Conservation (phyloP, 2,113 vertebrate genomes). For the Melanerpes aurifrons region DNA sequence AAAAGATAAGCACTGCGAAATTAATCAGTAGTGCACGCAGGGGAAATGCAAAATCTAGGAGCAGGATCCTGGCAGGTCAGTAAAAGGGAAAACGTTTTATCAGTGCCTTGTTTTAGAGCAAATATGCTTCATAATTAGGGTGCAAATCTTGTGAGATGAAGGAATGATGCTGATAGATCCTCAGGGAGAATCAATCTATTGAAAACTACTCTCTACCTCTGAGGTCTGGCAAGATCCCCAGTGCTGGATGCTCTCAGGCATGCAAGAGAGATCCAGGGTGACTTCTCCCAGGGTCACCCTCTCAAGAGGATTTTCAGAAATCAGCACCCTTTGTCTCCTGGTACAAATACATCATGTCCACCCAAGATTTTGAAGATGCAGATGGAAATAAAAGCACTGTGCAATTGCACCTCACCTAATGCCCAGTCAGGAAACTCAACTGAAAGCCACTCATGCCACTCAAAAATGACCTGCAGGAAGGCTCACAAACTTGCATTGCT, state of each 20-base stretch:
- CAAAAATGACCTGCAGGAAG: background rate
- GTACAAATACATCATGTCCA: background rate
- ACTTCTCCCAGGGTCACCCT: background rate
- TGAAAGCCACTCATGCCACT: background rate
- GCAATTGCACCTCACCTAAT: background rate
- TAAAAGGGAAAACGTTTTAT: background rate
- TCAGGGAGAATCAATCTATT: background rate
- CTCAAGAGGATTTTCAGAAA: background rate
- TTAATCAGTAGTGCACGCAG: background rate
- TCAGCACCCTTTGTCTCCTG: background rate
- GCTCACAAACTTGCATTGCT: rapidly evolving
- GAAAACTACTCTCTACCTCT: background rate
- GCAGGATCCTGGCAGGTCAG: background rate
- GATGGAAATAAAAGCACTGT: background rate
- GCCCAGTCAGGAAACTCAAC: background rate
- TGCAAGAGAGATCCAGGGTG: rapidly evolving
- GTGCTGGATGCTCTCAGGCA: background rate
- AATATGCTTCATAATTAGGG: background rate
- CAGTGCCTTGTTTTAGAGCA: background rate
- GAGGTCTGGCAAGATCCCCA: too few relatives aligned
- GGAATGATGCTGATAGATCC: background rate
- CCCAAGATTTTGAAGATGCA: background rate
- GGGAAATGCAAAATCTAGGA: background rate
- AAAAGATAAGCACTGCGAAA: conserved; percentile 8
- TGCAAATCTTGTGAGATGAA: background rate